Evolutionary conservation across 2,113 vertebrate species (phyloP).

Genomic region (Athene noctua): DNA sequence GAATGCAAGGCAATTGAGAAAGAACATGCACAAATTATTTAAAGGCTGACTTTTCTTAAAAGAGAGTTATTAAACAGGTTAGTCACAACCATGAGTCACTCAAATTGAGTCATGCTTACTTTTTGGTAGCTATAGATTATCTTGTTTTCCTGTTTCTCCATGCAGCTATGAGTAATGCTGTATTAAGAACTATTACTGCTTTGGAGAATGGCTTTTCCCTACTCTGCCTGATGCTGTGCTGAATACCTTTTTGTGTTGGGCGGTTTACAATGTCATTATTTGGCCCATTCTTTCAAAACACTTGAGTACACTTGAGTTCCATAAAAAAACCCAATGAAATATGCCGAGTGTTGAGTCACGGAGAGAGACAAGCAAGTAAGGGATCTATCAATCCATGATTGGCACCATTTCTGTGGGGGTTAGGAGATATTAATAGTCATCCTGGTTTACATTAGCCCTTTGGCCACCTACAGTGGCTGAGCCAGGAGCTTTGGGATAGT

Average conservation of each 20-base stretch:
- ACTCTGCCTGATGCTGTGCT: background rate
- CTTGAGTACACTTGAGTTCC: background rate
- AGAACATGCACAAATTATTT: background rate
- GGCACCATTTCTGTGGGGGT: background rate
- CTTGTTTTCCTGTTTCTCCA: background rate
- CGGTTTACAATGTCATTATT: background rate
- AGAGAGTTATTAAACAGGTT: slow-evolving; percentile 27
- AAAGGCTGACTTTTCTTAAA: background rate
- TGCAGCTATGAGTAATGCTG: background rate
- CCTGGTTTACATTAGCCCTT: background rate
- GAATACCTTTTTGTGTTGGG: background rate
- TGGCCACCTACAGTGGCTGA: background rate
- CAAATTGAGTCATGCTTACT: background rate
- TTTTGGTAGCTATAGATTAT: slow-evolving; percentile 12
- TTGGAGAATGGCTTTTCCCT: background rate
- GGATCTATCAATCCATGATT: background rate
- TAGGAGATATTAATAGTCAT: background rate
- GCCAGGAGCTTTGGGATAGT: background rate
- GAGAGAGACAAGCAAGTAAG: background rate
- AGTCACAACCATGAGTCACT: slow-evolving; percentile 54
- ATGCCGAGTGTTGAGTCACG: too few species aligned
- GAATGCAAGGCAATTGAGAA: background rate
- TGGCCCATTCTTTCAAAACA: background rate
- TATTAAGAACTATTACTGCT: background rate
- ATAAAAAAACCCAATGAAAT: background rate